A percentile compares a stretch with the other conserved stretches of the same genome.
Conservation (phyloP, 2,113 vertebrate species). For the Tinamus guttatus region DNA sequence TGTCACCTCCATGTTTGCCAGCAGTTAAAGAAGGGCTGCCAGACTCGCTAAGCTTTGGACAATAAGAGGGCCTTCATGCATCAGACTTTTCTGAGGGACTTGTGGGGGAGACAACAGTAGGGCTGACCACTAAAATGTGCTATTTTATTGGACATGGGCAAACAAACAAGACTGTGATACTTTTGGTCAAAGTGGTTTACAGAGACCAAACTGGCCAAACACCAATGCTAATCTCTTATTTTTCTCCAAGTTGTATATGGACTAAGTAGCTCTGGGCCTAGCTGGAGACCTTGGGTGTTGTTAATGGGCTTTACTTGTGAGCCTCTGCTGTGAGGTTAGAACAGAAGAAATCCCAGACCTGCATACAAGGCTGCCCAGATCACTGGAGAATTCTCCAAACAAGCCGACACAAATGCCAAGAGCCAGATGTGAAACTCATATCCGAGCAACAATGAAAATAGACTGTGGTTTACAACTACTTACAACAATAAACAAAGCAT, state of each 20-base stretch:
- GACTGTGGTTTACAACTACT: constrained; percentile 48
- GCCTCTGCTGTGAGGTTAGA: constrained; percentile 21
- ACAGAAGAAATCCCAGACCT: not conserved
- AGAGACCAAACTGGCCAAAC: not conserved
- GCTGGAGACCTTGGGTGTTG: not conserved
- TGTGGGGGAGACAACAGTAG: not conserved
- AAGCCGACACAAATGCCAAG: constrained; percentile 18
- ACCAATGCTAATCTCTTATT: not conserved
- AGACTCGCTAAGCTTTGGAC: not conserved
- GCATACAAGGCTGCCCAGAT: not conserved
- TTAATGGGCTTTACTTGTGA: not conserved
- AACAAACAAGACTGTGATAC: not conserved
- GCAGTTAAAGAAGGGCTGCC: not conserved
- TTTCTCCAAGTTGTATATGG: not conserved
- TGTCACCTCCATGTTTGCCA: not conserved
- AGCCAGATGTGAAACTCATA: not conserved
- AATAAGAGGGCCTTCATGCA: not conserved
- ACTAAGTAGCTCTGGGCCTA: not conserved
- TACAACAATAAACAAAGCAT: constrained; percentile 59
- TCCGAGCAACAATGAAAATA: constrained; percentile 54
- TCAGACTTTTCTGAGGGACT: not conserved
- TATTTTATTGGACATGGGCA: constrained; percentile 24
- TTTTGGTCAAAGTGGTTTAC: not conserved
- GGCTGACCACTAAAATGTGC: not conserved
- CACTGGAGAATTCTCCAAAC: not conserved